Base-by-base conservation (phyloP, 2,113 vertebrate species). In the Theristicus caerulescens region DNA sequence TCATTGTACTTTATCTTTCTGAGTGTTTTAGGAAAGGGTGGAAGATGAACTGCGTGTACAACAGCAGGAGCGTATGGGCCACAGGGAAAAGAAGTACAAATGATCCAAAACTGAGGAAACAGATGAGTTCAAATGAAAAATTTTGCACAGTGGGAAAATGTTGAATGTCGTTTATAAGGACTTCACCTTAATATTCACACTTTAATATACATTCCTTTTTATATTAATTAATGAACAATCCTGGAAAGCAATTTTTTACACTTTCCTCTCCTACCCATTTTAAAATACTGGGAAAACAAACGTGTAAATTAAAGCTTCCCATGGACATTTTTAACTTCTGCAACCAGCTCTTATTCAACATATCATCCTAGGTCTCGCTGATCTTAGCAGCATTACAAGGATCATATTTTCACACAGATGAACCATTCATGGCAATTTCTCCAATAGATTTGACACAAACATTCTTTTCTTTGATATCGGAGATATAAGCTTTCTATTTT, bases 291-390 rank as follows among this genome's bases (percentile, higher is more conserved):
- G 66, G 88, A 85, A 95, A 94, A 29, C 49, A 89, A 84, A 73
- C 55, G 95, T 89, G 94, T 96, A 97, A 97, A 97, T 96, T 91
- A 96, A 97, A 97, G 47, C 90, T 96, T 94, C 77, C 70, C 32
- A n/a, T 61, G 32, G 57, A 36, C 69, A 36, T 78, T 88, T 93
- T 93, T 87, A 96, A 96, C 80, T 92, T 96, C 66, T 85, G 40
- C 83, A 91, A 70, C 67, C 47, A 85, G 59, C 66, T 79, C 46
- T 94, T 90, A 47, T 49, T 94, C 92, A 95, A 67, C 64, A 64
- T 93, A 93, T 80, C 82, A 83, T 85, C 51, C 38, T 2, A 62
- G 72, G 74, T 94, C 95, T 85, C 9, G 6, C 86, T 83, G 95
- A 96, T 95, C 80, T 96, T 97, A 96, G 95, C 92, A 96, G 78